A percentile compares a stretch with the other conserved stretches of the same genome.
These are phyloP conservation scores for Drosophila hamatofila DNA, from an alignment of 2,888 invertebrate genomes.

Conservation along the genomic window DNA sequence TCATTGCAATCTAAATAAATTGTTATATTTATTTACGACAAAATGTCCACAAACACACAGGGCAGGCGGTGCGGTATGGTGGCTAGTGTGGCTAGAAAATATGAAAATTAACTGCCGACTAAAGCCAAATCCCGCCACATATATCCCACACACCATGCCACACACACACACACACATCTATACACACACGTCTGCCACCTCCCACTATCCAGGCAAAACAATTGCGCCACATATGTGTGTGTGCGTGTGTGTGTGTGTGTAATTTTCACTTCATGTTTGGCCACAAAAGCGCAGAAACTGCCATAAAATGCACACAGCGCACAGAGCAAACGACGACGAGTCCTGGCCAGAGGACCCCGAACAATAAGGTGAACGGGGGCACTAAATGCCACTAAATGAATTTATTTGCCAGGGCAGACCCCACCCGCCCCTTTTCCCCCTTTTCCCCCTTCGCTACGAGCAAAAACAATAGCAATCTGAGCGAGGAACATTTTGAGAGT, in stretches of 20 bases:
- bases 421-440: background rate
- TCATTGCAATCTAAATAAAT: slow-evolving; percentile 83
- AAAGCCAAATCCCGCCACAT: slow-evolving; percentile 76
- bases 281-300: slow-evolving; percentile 79
- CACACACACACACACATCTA: slow-evolving; percentile 19
- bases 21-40: slow-evolving; percentile 83
- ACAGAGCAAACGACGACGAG: slow-evolving; percentile 23
- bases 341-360: slow-evolving; percentile 61
- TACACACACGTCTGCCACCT: slow-evolving; percentile 22
- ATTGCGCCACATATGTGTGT: slow-evolving; percentile 68
- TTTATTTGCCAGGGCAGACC: slow-evolving; percentile 69
- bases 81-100: slow-evolving; percentile 78
- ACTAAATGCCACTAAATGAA: slow-evolving; percentile 83
- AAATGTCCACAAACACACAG: slow-evolving; percentile 59
- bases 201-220: slow-evolving; percentile 58
- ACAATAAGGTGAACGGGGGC: slow-evolving; percentile 81
- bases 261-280: slow-evolving; percentile 81
- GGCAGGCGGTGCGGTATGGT: slow-evolving; percentile 6
- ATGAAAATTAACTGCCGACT: slow-evolving; percentile 82
- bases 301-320: slow-evolving; percentile 78
- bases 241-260: slow-evolving; percentile 59
- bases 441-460: background rate
- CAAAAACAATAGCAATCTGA: slow-evolving; percentile 60
- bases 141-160: slow-evolving; percentile 11
- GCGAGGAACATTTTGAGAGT: slow-evolving; percentile 77